Evolutionary conservation across 92 coral and sea anemone species (phyloP).

Genomic region (Phenganax subtilis): DNA sequence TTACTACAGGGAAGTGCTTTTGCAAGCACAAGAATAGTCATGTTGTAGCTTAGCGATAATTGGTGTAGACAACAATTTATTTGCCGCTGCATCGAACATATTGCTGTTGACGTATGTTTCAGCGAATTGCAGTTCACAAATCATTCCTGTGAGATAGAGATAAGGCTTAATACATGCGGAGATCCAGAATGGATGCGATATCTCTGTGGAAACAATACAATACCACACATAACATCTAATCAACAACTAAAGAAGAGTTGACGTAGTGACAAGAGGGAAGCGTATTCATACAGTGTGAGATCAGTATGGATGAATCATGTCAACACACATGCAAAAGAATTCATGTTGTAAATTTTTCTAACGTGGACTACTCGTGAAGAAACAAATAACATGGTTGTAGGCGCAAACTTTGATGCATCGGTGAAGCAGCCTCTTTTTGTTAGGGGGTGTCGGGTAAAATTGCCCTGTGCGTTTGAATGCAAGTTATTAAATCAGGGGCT

Average conservation of each 20-base stretch:
- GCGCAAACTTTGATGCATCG: too few species aligned
- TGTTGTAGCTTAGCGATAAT: slow-evolving; percentile 23
- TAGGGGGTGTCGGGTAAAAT: too few species aligned
- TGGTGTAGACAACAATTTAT: slow-evolving; percentile 35
- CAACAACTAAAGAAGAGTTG: slow-evolving; percentile 28
- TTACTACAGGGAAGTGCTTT: background rate
- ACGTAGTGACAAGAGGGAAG: background rate
- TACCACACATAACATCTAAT: slow-evolving; percentile 10
- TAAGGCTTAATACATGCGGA: slow-evolving; percentile 9
- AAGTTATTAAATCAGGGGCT: too few species aligned
- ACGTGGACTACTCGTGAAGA: too few species aligned
- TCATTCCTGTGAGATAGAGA: slow-evolving; percentile 15
- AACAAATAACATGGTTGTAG: too few species aligned
- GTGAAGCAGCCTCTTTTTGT: too few species aligned
- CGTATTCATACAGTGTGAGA: background rate
- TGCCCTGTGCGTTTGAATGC: too few species aligned
- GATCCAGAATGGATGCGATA: slow-evolving; percentile 3
- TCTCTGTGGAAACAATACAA: background rate
- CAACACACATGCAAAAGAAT: background rate
- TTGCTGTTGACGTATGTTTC: slow-evolving; percentile 33
- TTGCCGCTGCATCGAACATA: slow-evolving; percentile 16
- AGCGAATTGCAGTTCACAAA: slow-evolving; percentile 21
- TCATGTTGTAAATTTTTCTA: background rate
- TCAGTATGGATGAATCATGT: slow-evolving; percentile 1
- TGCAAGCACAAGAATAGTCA: background rate